Conservation (phyloP, 2,888 invertebrate species). For the Lottia scabra region DNA sequence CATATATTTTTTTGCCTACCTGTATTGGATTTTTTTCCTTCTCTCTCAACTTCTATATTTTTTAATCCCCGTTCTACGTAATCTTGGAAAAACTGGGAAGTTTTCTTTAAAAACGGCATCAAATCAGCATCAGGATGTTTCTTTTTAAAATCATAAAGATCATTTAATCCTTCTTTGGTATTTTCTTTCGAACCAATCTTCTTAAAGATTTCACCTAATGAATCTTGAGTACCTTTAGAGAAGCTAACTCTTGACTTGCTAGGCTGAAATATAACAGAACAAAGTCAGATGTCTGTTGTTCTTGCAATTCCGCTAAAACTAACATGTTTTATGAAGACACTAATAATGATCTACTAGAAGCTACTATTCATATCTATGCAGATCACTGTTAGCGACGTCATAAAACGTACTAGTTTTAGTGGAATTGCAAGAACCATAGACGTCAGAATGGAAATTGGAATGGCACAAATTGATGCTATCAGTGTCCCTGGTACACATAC, state of each 20-base stretch:
- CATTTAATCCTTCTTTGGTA: conserved; percentile 81
- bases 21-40: conserved; percentile 25
- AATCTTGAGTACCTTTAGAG: conserved; percentile 85
- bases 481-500: no score
- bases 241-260: conserved; percentile 69
- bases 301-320: no score
- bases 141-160: conserved; percentile 83
- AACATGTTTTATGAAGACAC: no score
- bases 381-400: no score
- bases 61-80: conserved; percentile 84
- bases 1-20: no score
- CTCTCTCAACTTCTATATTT: conserved; percentile 73
- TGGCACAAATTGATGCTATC: no score
- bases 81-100: conserved; percentile 87
- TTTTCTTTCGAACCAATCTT: conserved; percentile 91
- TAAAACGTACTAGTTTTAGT: no score
- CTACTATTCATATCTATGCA: no score
- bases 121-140: conserved; percentile 87
- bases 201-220: conserved; percentile 88
- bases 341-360: no score
- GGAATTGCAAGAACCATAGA: no score
- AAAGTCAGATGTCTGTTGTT: no score
- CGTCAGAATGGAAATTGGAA: no score
- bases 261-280: conserved; percentile 4
- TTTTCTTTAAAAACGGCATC: conserved; percentile 85